Evolutionary conservation across 1,140 invertebrate genomes (phyloP), one percentile per base, ranked within the genome.

Genomic region (Dinoponera quadriceps): DNA sequence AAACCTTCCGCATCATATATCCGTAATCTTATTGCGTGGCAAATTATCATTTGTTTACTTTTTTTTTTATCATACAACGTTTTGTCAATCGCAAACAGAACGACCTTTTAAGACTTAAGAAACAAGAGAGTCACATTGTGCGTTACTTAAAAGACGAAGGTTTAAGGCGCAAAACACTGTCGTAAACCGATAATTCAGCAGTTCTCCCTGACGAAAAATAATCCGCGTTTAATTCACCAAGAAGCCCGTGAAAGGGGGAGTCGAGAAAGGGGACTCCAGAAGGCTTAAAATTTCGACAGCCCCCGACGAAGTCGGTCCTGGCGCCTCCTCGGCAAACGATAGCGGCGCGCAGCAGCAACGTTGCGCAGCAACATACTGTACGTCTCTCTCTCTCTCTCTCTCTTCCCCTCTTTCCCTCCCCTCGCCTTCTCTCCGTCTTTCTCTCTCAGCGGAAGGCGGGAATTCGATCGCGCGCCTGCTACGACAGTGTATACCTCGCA

Each of bases 401-500:
- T 25, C 80, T 59, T 18, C n/a, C 48, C 7, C 59, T 63, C 25
- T 57, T 16, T 25, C 48, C 13, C 82, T 44, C 38, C 9, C 44
- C n/a, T n/a, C n/a, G n/a, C n/a, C n/a, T n/a, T 65, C 72, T 22
- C 68, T 18, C 80, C 33, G 16, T 29, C 48, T 18, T 49, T 63
- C 25, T 68, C n/a, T 62, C 29, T 18, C 69, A 51, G 29, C 7
- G 54, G 83, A 89, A 85, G 88, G 90, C 88, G 91, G 86, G 90
- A 91, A 90, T 91, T 91, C 90, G 90, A 91, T 90, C 88, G 88
- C 71, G 57, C 68, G 83, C 60, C 75, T 71, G 38, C 51, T 55
- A 85, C 57, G 73, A 75, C 66, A 49, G 82, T 68, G 74, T 81
- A 38, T 65, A 83, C 51, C 74, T 72, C 82, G 88, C 89, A 89